Percentiles rank a stretch among this genome's conserved stretches.
Evolutionary conservation across 1,140 invertebrate genomes (phyloP).

Genomic region (Leptinotarsa defecta): DNA sequence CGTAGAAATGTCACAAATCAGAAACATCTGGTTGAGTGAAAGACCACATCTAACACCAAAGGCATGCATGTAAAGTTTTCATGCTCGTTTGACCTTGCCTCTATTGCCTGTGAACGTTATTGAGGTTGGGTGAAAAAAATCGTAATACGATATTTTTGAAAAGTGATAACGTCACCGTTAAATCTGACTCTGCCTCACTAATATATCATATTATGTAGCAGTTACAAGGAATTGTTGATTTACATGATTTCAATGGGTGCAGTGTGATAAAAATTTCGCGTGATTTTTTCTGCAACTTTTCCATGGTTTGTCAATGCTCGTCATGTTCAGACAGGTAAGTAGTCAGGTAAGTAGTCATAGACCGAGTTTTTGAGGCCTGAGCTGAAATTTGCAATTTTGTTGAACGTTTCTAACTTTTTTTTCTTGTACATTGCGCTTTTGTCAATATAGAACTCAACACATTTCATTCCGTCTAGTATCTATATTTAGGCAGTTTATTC

Average conservation of each 20-base stretch:
- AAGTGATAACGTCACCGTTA: not conserved
- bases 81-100: not conserved
- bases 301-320: no score
- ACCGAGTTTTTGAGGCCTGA: no score
- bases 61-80: not conserved
- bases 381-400: no score
- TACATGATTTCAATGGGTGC: not conserved
- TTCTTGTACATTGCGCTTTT: no score
- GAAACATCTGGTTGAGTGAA: slow-evolving; percentile 8
- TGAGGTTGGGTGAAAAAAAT: not conserved
- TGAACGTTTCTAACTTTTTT: no score
- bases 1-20: not conserved
- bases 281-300: no score
- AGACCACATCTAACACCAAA: not conserved
- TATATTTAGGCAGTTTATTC: no score
- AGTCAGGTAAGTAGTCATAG: no score
- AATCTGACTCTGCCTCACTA: not conserved
- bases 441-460: no score
- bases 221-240: not conserved
- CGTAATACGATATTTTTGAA: not conserved
- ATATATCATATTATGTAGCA: not conserved
- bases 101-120: slow-evolving; percentile 5
- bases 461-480: no score
- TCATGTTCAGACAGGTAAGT: no score
- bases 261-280: not conserved